Evolutionary conservation across 2,113 vertebrate genomes (phyloP).

Genomic region (Ahaetulla prasina): DNA sequence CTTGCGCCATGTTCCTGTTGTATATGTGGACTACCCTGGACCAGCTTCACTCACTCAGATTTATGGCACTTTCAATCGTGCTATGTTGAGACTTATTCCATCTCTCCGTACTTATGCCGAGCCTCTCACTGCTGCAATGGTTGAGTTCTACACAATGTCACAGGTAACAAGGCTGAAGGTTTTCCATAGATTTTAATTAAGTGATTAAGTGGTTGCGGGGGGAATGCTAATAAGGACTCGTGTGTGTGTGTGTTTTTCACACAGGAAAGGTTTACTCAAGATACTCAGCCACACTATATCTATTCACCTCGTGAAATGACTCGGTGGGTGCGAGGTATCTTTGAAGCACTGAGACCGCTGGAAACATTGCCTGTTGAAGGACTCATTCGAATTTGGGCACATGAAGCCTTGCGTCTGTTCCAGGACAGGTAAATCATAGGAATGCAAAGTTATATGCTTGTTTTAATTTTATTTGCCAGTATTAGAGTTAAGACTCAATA

Average conservation of each 20-base stretch:
- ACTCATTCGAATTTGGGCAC: conserved; percentile 98
- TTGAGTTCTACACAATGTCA: conserved; percentile 99
- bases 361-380: conserved; percentile 96
- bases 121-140: conserved; percentile 97
- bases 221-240: not conserved
- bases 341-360: conserved; percentile 91
- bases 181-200: not conserved
- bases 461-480: not conserved
- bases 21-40: conserved; percentile 97
- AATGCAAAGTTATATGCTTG: not conserved
- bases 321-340: conserved; percentile 95
- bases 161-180: conserved; percentile 75
- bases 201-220: not conserved
- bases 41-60: conserved; percentile 97
- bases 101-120: conserved; percentile 92
- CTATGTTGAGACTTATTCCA: conserved; percentile 94
- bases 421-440: conserved; percentile 85
- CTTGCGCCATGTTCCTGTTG: conserved; percentile 93
- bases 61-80: conserved; percentile 97
- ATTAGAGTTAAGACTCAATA: not conserved
- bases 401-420: conserved; percentile 96
- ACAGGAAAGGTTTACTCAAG: conserved; percentile 96
- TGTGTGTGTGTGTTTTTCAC: not conserved
- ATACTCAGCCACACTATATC: conserved; percentile 97
- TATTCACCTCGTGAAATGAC: conserved; percentile 99